A percentile compares a stretch with the other conserved stretches of the same genome.
phyloP scores from a whole-genome alignment of 2,797 vertebrate species.

The Paramormyrops hopkinsi region DNA sequence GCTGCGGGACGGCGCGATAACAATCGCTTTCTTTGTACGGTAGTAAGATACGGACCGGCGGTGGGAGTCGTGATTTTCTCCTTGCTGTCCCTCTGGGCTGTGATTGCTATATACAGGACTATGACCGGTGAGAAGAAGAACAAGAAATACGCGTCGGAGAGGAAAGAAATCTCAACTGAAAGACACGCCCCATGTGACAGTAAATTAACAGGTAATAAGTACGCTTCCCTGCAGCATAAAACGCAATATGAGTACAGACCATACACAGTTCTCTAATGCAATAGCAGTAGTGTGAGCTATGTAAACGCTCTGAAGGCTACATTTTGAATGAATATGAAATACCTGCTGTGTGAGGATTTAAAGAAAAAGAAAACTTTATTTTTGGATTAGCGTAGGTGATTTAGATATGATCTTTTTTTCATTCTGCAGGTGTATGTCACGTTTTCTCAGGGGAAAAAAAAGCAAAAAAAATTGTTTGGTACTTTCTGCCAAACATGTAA shows the following conservation, averaged over 20 bases:
- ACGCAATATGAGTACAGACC: not conserved
- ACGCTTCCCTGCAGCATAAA: not conserved
- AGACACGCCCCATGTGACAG: not conserved
- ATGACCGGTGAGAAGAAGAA: conserved; percentile 33
- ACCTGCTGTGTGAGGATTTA: not conserved
- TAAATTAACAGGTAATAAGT: conserved; percentile 55
- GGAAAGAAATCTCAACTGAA: conserved; percentile 20
- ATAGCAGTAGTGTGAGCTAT: not conserved
- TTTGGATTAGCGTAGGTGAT: conserved; percentile 19
- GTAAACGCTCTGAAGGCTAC: not conserved
- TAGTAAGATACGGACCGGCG: conserved; percentile 53
- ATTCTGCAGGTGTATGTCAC: not conserved
- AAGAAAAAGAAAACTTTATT: conserved; percentile 25
- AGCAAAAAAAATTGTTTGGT: not conserved
- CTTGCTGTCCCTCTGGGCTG: conserved; percentile 50
- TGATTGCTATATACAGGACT: conserved; percentile 55
- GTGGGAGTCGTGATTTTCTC: conserved; percentile 48
- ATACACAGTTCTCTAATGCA: not conserved
- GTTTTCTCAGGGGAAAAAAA: not conserved
- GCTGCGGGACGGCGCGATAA: conserved; percentile 47
- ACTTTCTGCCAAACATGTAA: not conserved
- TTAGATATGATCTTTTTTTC: not conserved
- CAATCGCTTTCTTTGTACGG: conserved; percentile 54
- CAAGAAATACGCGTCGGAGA: conserved; percentile 20
- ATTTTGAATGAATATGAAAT: not conserved